These are phyloP conservation scores for Cochlearius cochlearius DNA, from an alignment of 2,113 vertebrate genomes.

Conservation along the genomic window DNA sequence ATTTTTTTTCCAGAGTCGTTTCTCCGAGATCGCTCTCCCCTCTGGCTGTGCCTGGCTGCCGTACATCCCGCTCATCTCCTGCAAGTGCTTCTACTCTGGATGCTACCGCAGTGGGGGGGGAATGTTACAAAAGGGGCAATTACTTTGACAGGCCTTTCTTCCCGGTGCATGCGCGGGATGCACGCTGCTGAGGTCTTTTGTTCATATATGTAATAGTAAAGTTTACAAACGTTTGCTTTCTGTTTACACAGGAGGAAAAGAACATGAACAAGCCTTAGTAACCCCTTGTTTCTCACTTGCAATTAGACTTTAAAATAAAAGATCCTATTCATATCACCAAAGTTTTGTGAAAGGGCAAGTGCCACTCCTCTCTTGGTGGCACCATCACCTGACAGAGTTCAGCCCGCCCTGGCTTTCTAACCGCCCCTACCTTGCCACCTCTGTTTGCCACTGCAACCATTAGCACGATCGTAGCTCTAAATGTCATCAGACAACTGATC, in stretches of 20 bases:
- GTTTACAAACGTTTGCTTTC: not conserved
- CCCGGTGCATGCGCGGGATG: rapidly evolving
- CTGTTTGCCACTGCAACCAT: not conserved
- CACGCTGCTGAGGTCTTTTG: not conserved
- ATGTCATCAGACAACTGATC: not conserved
- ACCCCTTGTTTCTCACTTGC: not conserved
- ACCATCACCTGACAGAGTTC: not conserved
- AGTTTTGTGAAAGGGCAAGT: not conserved
- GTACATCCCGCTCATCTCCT: not conserved
- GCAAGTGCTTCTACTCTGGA: not conserved
- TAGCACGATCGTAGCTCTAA: not conserved
- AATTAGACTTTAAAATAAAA: not conserved
- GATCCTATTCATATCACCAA: not conserved
- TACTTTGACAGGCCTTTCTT: not conserved
- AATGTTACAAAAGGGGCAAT: not conserved
- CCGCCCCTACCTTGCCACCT: not conserved
- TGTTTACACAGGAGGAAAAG: not conserved
- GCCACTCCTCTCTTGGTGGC: not conserved
- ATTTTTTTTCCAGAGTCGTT: not conserved
- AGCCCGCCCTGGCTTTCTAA: not conserved
- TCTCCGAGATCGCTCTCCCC: not conserved
- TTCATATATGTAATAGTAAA: not conserved
- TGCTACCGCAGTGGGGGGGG: not conserved
- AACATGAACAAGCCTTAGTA: not conserved
- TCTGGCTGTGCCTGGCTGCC: not conserved